phyloP scores from a whole-genome alignment of 2,888 invertebrate species.

The Drosophila phalerata region DNA sequence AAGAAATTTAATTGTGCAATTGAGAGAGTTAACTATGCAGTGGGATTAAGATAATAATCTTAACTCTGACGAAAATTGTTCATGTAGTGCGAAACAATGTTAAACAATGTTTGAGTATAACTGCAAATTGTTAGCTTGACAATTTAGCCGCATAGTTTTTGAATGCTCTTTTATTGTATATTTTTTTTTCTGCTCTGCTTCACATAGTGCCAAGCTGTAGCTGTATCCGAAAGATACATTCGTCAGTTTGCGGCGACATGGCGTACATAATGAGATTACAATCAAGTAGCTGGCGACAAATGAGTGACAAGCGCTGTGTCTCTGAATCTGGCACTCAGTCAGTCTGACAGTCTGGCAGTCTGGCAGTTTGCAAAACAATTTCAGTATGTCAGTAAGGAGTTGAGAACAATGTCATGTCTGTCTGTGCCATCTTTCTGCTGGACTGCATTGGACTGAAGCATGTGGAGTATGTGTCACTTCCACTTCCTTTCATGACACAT shows the following conservation, averaged over 20 bases:
- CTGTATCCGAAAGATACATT: conserved; percentile 41
- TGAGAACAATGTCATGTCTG: conserved; percentile 52
- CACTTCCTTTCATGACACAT: conserved; percentile 59
- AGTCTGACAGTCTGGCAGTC: conserved; percentile 28
- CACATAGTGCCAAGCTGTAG: conserved; percentile 29
- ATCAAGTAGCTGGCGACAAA: conserved; percentile 71
- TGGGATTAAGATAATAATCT: conserved; percentile 5
- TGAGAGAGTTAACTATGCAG: background rate
- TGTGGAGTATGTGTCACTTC: conserved; percentile 55
- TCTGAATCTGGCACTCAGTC: conserved; percentile 28
- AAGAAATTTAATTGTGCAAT: conserved; percentile 34
- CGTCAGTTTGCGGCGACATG: conserved; percentile 26
- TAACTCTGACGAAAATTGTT: conserved; percentile 43
- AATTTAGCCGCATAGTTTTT: conserved; percentile 63
- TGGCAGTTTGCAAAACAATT: conserved; percentile 46
- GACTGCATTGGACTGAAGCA: background rate
- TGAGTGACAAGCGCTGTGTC: conserved; percentile 64
- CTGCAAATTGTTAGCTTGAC: conserved; percentile 53
- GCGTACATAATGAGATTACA: conserved; percentile 69
- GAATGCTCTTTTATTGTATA: conserved; percentile 57
- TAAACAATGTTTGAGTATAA: conserved; percentile 45
- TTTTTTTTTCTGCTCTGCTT: conserved; percentile 77
- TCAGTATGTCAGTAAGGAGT: conserved; percentile 74
- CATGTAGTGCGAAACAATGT: conserved; percentile 59
- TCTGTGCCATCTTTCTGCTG: conserved; percentile 9